Base-by-base conservation (phyloP, 2,888 invertebrate species). In the Scaptomyza reducta region DNA sequence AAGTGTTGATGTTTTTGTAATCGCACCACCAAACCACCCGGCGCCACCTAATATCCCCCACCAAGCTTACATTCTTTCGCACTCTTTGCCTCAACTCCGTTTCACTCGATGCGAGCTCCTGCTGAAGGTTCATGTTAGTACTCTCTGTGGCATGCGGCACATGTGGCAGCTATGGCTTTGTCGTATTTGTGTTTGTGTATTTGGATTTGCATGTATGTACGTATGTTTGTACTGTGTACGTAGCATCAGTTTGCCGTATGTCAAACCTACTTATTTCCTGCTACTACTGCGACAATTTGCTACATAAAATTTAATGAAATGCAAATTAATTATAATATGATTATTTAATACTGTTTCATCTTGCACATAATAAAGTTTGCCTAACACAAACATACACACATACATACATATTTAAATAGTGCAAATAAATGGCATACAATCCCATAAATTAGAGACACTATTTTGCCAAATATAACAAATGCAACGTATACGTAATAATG, bases 1-100 rank as follows among this genome's bases (percentile, higher is more conserved):
- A 87, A 87, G 87, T 87, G 89, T 81, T 78, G 79, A 84, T 84
- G 86, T 88, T 82, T 76, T 88, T 79, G 84, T 83, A 79, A 86
- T 88, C 86, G 86, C 79, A 64, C 65, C 38, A 7, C 46, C 46
- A 46, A 42, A 22, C 42, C 42, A 25, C 33, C 44, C 9, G 42
- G 33, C 38, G n/a, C 60, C 29, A 35, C 38, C 35, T 1, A n/a
- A 9, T 16, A 10, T 7, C 27, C 18, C 27, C 31, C 33, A 44
- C 13, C 35, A 14, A 16, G 9, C 18, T 6, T 16, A 11, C 14
- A 49, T 49, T 33, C 9, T 13, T 27, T 18, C 46, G 10, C 31
- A 22, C 11, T 9, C 18, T 11, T 18, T 11, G 40, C 33, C 29
- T n/a, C 51, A 51, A 38, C 38, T 35, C 55, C 47, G 60, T 40